phyloP scores from a whole-genome alignment of 2,888 invertebrate genomes.

The Caprella mutica region DNA sequence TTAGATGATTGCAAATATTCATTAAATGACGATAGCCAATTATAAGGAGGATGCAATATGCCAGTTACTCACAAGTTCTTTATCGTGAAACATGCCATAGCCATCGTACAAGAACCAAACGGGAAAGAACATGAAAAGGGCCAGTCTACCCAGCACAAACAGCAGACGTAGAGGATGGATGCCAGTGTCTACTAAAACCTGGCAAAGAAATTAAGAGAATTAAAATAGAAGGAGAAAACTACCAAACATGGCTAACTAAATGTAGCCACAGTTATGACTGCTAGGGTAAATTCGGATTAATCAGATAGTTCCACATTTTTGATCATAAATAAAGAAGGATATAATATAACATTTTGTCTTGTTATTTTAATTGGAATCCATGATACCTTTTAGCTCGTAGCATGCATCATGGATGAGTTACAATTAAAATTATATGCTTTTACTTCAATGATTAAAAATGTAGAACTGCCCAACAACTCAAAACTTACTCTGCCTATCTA shows the following conservation, averaged over 20 bases:
- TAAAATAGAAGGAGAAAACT: neutral
- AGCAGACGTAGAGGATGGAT: slow-evolving; percentile 80
- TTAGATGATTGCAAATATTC: too few relatives aligned
- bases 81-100: slow-evolving; percentile 51
- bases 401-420: neutral
- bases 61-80: slow-evolving; percentile 54
- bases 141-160: slow-evolving; percentile 63
- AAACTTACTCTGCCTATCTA: neutral
- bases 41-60: too few relatives aligned
- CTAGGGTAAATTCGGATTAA: too few relatives aligned
- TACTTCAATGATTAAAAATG: too few relatives aligned
- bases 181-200: slow-evolving; percentile 72
- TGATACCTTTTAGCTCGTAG: neutral
- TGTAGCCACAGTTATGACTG: neutral
- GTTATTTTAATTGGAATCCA: too few relatives aligned
- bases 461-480: neutral
- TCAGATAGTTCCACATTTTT: too few relatives aligned
- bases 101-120: slow-evolving; percentile 67
- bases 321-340: too few relatives aligned
- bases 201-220: slow-evolving; percentile 33
- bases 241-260: neutral
- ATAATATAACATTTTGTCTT: too few relatives aligned
- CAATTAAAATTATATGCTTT: too few relatives aligned
- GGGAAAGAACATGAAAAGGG: slow-evolving; percentile 68
- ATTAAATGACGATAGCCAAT: too few relatives aligned